Base-by-base conservation (phyloP, 2,113 vertebrate genomes). In the Pollachius pollachius region DNA sequence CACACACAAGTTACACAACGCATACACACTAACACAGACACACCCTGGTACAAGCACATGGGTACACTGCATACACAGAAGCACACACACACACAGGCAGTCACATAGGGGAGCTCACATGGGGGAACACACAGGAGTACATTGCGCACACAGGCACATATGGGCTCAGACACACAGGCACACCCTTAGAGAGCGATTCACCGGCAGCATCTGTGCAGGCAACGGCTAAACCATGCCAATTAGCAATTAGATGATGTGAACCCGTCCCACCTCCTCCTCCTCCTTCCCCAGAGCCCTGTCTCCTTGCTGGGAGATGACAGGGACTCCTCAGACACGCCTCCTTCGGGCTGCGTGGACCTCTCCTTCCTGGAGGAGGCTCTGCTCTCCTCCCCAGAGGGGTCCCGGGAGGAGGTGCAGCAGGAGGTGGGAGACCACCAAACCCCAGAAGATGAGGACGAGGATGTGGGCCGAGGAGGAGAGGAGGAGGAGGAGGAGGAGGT, bases 341-440 rank as follows among this genome's bases (percentile, higher is more conserved):
- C 89, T 1, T 82, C 92, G 0, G 90, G 88, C 19, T 92, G 92
- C 67, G 91, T 93, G 85, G 93, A 94, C 71, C 86, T 94, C 73
- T 93, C 92, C 79, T 93, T 93, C 85, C 81, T 94, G 87, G 92
- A 93, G 73, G 93, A 94, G 83, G 92, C 90, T 0, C 88, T 94
- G 17, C 75, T 94, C 76, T 91, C 87, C 13, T 93, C 90, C 30
- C 92, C 92, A 0, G 85, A 87, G 76, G 86, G 69, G 21, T 83
- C 58, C 25, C 87, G 84, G 23, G 90, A 84, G 72, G 69, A 80
- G 48, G 83, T 57, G 83, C 76, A 77, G 63, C 75, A 17, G 79
- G 69, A n/a, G 76, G 63, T 30, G 77, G 82, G 69, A 57, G 83
- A 71, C 8, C 41, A 48, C 41, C 41, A 12, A 48, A 48, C 41